Percentiles rank a stretch among this genome's conserved stretches.
Conservation (phyloP, 2,888 invertebrate species). For the Cotesia congregata region DNA sequence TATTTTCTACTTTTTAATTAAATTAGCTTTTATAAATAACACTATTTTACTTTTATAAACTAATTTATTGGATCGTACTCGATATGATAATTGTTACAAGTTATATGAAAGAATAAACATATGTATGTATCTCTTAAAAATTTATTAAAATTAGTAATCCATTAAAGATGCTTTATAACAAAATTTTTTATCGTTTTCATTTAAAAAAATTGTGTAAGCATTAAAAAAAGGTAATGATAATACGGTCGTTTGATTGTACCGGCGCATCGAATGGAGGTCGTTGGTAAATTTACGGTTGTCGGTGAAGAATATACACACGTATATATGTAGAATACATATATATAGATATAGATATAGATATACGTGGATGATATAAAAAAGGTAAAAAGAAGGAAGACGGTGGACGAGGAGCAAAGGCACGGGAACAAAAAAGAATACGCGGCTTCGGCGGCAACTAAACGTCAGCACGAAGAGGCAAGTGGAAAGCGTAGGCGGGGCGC, state of each 20-base stretch:
- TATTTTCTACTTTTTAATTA: too few species aligned
- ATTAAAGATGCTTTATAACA: neutral
- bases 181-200: slow-evolving; percentile 2
- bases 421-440: slow-evolving; percentile 18
- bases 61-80: too few species aligned
- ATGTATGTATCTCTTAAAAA: neutral
- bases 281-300: slow-evolving; percentile 31
- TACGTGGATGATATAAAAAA: slow-evolving; percentile 2
- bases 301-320: slow-evolving; percentile 5
- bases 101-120: neutral
- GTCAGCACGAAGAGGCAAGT: slow-evolving; percentile 44
- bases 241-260: slow-evolving; percentile 30
- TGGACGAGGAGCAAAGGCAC: slow-evolving; percentile 2
- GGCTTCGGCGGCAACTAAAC: slow-evolving; percentile 5
- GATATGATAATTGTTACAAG: neutral
- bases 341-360: too few species aligned
- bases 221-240: slow-evolving; percentile 15
- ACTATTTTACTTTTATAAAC: too few species aligned
- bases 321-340: neutral
- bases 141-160: neutral
- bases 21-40: too few species aligned
- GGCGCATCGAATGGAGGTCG: slow-evolving; percentile 35
- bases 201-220: neutral
- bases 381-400: slow-evolving; percentile 30
- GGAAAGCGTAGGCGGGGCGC: slow-evolving; percentile 65